These are phyloP conservation scores for Microplitis deprimator DNA, from an alignment of 2,888 invertebrate genomes.

Conservation along the genomic window DNA sequence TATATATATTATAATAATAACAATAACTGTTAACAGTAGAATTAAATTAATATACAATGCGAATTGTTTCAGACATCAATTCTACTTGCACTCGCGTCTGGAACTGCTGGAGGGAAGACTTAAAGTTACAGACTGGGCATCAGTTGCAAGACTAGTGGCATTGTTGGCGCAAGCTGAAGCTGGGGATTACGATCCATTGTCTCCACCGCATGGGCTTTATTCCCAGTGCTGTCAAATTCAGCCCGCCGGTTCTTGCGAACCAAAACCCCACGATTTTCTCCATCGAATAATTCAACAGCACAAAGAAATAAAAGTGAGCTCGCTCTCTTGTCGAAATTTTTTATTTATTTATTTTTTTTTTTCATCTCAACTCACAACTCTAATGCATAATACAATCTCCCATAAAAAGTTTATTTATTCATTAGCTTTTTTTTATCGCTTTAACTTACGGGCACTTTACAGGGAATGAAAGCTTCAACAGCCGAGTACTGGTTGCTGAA, in stretches of 20 bases:
- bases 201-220: constrained; percentile 77
- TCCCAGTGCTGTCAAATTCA: constrained; percentile 78
- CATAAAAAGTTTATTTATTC: not conserved
- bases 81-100: constrained; percentile 86
- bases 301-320: constrained; percentile 73
- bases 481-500: constrained; percentile 89
- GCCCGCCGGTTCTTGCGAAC: constrained; percentile 73
- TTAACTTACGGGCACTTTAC: constrained; percentile 54
- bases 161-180: constrained; percentile 82
- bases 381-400: not conserved
- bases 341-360: constrained; percentile 3
- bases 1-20: not conserved
- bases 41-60: not conserved
- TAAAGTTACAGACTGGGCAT: constrained; percentile 79
- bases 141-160: constrained; percentile 81
- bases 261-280: constrained; percentile 77
- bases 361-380: not conserved
- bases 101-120: constrained; percentile 84
- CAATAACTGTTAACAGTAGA: not conserved
- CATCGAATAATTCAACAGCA: constrained; percentile 78
- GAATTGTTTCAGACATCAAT: constrained; percentile 77
- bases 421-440: not conserved
- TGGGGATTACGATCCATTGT: constrained; percentile 79
- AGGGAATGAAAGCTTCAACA: constrained; percentile 81
- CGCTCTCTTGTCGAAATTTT: too few species aligned